phyloP scores from a whole-genome alignment of 2,113 vertebrate species.

The Zapus hudsonius region DNA sequence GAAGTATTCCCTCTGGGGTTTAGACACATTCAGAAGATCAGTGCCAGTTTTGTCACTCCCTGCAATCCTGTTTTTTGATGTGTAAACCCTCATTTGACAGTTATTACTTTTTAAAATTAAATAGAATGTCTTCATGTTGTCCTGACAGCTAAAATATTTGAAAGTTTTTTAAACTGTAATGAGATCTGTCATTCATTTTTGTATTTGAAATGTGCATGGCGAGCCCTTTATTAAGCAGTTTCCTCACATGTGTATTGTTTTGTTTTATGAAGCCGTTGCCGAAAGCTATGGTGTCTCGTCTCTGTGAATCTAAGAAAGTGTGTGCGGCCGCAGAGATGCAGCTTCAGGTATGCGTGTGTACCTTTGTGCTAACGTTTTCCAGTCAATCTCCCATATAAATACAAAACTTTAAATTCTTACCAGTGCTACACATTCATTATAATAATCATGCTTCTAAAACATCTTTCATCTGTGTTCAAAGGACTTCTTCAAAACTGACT shows the following conservation, averaged over 20 bases:
- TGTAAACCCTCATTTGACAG: not conserved
- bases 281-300: constrained; percentile 94
- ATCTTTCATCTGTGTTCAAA: constrained; percentile 71
- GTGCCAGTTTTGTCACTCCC: not conserved
- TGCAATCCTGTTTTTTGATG: not conserved
- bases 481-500: constrained; percentile 49
- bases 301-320: constrained; percentile 97
- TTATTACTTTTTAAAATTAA: constrained; percentile 39
- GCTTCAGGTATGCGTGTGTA: constrained; percentile 91
- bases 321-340: constrained; percentile 97
- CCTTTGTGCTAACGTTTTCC: constrained; percentile 38
- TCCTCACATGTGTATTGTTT: constrained; percentile 30
- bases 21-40: constrained; percentile 34
- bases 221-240: not conserved
- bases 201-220: not conserved
- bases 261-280: constrained; percentile 89
- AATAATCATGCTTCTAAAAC: constrained; percentile 56
- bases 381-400: constrained; percentile 23
- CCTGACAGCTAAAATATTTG: constrained; percentile 50
- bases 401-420: constrained; percentile 37
- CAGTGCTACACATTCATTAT: constrained; percentile 44
- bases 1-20: constrained; percentile 28
- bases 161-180: constrained; percentile 34
- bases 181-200: not conserved
- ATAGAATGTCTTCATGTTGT: constrained; percentile 34